Base-by-base conservation (phyloP, 2,113 vertebrate genomes). In the Mastomys natalensis region DNA sequence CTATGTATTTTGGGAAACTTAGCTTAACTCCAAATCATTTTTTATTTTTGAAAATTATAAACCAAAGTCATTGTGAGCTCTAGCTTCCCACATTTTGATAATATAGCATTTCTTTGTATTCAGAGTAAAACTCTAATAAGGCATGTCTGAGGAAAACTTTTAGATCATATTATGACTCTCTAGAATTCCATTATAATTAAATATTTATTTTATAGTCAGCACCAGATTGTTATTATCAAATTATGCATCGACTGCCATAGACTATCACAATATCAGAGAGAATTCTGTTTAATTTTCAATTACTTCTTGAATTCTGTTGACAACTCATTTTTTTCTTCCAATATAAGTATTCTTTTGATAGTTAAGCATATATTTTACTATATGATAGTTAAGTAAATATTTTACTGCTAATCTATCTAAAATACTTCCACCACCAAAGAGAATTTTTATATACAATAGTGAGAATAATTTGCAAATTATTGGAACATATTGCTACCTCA, bases 11-110 rank as follows among this genome's bases (percentile, higher is more conserved):
- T 90, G 8, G 13, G 73, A 34, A 34, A 26, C 37, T 24, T 45
- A 37, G 76, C 5, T 77, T 37, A 88, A 1, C 11, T 88, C 29
- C 0, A 88, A 92, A 55, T 86, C 58, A 66, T 68, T 66, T 95
- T 95, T 96, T 73, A 77, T 62, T 89, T 89, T 91, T 78, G 43
- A 4, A 92, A 94, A 94, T 84, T 60, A 62, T 78, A 78, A 91
- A 72, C 26, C 55, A 95, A 96, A 84, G 43, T 17, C 5, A 11
- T 58, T 90, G 68, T 19, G 37, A 92, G 22, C 1, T 76, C 37
- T 90, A 86, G 3, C 24, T 90, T 95, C 58, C 86, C 64, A 90
- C 24, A 94, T 92, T 92, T 29, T 11, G n/a, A 73, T 53, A 86
- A 40, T 62, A 22, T 2, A 96, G 15, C 73, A 92, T 31, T 88